Percentiles rank a stretch among this genome's conserved stretches.
phyloP scores from a whole-genome alignment of 2,797 vertebrate genomes.

The Oryzias dopingdopingensis region DNA sequence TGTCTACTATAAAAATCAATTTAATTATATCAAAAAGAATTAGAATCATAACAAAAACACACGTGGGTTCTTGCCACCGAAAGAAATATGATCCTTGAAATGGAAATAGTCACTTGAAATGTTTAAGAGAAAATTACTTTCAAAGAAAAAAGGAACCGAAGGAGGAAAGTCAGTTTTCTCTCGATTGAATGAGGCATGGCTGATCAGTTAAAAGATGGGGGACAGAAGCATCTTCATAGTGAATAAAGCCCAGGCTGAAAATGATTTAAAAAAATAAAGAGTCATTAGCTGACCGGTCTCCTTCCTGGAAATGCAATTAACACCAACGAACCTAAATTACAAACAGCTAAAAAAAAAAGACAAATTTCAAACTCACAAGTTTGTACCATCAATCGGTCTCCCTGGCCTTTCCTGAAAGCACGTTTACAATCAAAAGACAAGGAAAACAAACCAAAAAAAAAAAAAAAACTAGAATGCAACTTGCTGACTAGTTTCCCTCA shows the following conservation, averaged over 20 bases:
- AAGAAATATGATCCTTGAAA: conserved; percentile 69
- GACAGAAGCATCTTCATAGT: conserved; percentile 41
- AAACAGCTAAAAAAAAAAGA: conserved; percentile 40
- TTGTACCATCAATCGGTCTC: conserved; percentile 60
- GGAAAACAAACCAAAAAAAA: conserved; percentile 42
- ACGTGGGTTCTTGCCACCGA: conserved; percentile 72
- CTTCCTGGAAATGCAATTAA: conserved; percentile 61
- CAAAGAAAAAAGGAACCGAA: conserved; percentile 69
- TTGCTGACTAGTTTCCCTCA: conserved; percentile 52
- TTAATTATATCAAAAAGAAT: conserved; percentile 81
- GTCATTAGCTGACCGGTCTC: conserved; percentile 53
- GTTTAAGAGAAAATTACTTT: conserved; percentile 16
- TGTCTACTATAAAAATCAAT: conserved; percentile 88
- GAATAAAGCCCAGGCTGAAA: conserved; percentile 54
- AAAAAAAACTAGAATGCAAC: conserved; percentile 9
- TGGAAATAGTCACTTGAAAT: conserved; percentile 57
- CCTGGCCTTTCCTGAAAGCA: conserved; percentile 66
- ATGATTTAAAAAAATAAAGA: conserved; percentile 60
- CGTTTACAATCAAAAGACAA: conserved; percentile 69
- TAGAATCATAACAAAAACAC: conserved; percentile 73
- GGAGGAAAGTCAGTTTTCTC: conserved; percentile 48
- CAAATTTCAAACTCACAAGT: conserved; percentile 52
- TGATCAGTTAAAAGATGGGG: conserved; percentile 62
- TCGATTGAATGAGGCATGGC: conserved; percentile 50
- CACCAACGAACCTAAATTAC: conserved; percentile 60